A percentile compares a stretch with the other conserved stretches of the same genome.
phyloP scores from a whole-genome alignment of 2,797 vertebrate species.

The Semaprochilodus insignis region DNA sequence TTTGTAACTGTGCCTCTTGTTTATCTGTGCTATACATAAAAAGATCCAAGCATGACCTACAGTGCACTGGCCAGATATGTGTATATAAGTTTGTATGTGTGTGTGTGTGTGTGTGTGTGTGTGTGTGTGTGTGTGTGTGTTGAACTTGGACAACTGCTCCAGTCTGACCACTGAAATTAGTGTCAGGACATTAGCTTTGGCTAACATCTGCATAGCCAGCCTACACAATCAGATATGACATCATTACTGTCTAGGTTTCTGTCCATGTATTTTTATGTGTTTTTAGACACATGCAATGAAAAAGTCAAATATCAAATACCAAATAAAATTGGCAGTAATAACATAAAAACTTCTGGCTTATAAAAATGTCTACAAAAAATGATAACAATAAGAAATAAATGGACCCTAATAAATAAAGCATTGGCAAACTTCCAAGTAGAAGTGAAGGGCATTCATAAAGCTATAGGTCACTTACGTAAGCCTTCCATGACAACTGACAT shows the following conservation, averaged over 20 bases:
- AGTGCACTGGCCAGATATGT: conserved; percentile 3
- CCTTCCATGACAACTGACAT: too few species aligned
- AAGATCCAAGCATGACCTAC: conserved; percentile 8
- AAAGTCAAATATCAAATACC: not conserved
- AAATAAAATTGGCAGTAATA: too few species aligned
- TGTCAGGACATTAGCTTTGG: conserved; percentile 2
- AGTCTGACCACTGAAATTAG: not conserved
- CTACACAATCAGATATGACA: not conserved
- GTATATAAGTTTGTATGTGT: conserved; percentile 14
- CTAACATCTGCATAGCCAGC: not conserved
- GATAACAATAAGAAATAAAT: too few species aligned
- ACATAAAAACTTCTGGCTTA: too few species aligned
- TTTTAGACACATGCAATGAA: too few species aligned
- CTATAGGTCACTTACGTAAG: too few species aligned
- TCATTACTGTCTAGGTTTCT: not conserved
- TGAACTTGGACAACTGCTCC: not conserved
- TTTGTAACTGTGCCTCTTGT: conserved; percentile 13
- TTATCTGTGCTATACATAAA: conserved; percentile 12
- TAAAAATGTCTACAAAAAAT: too few species aligned
- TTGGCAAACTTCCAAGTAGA: too few species aligned
- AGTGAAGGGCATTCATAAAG: too few species aligned
- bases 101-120: conserved; percentile 1
- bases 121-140: conserved; percentile 10
- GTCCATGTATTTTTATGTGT: too few species aligned
- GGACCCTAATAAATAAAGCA: too few species aligned